Conservation (phyloP, 1,140 invertebrate genomes). For the Lordiphosa mommai region DNA sequence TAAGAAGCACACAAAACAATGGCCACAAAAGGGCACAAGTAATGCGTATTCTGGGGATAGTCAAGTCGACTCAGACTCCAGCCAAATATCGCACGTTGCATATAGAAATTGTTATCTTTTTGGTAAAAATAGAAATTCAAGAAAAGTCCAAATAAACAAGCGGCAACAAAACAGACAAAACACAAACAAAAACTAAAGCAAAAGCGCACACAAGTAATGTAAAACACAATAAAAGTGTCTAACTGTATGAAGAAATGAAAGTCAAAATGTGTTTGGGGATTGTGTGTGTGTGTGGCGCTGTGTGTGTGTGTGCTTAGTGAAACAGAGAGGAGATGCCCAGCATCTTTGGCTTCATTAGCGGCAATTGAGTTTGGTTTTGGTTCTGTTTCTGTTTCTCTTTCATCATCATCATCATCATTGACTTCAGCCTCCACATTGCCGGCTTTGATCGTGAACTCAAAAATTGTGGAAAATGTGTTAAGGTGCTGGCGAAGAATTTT, state of each 20-base stretch:
- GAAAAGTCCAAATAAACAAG: constrained; percentile 69
- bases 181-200: constrained; percentile 29
- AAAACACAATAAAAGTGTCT: constrained; percentile 75
- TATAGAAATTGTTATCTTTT: constrained; percentile 60
- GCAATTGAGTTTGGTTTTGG: constrained; percentile 45
- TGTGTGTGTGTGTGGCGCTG: constrained; percentile 3
- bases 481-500: constrained; percentile 39
- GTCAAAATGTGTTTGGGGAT: constrained; percentile 50
- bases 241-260: constrained; percentile 71
- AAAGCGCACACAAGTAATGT: constrained; percentile 42
- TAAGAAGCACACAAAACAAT: constrained; percentile 20
- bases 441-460: constrained; percentile 63
- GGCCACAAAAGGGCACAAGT: constrained; percentile 18
- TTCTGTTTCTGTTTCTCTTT: constrained; percentile 25
- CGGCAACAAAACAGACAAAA: constrained; percentile 43
- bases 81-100: constrained; percentile 57
- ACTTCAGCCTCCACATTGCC: constrained; percentile 1
- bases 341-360: constrained; percentile 58
- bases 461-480: constrained; percentile 69
- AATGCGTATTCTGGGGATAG: constrained; percentile 38
- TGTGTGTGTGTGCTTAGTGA: neutral
- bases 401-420: constrained; percentile 8
- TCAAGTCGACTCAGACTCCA: constrained; percentile 30
- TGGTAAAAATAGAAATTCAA: constrained; percentile 64
- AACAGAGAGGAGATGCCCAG: neutral